Conservation (phyloP, 2,888 invertebrate species). For the Sympetrum striolatum region DNA sequence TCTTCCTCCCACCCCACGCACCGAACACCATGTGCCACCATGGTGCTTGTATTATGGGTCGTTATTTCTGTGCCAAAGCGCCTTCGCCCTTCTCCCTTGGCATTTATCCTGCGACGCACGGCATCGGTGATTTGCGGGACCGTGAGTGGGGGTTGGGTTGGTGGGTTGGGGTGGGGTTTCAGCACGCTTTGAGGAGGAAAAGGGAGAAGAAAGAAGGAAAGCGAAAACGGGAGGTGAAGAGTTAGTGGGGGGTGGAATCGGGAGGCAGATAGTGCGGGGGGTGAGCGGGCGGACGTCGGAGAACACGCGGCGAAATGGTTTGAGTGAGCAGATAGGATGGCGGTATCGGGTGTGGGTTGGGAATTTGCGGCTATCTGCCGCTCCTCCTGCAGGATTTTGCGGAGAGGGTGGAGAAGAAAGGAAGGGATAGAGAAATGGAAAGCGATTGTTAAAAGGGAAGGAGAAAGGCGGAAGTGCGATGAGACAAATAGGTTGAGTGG, state of each 20-base stretch:
- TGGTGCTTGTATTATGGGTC: constrained; percentile 37
- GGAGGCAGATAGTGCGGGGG: background rate
- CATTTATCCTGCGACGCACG: background rate
- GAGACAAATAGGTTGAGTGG: too few species aligned
- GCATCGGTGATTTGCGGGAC: constrained; percentile 23
- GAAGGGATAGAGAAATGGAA: background rate
- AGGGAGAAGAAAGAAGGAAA: background rate
- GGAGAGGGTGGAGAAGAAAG: background rate
- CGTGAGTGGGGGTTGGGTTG: background rate
- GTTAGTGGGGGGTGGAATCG: background rate
- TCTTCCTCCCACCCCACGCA: background rate
- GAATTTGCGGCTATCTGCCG: background rate
- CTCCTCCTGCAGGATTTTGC: background rate
- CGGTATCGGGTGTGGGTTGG: background rate
- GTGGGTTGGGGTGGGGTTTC: too few species aligned
- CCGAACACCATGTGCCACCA: constrained; percentile 4
- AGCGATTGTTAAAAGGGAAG: too few species aligned
- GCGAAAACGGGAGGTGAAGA: background rate
- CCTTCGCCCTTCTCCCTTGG: background rate
- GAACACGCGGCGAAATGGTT: background rate
- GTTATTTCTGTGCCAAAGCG: constrained; percentile 35
- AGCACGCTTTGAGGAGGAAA: background rate
- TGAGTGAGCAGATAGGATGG: background rate
- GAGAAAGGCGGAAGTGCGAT: too few species aligned
- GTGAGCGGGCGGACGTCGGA: background rate